Percentiles rank a stretch among this genome's conserved stretches.
phyloP scores from a whole-genome alignment of 2,888 invertebrate species.

The Zelleria hepariella region DNA sequence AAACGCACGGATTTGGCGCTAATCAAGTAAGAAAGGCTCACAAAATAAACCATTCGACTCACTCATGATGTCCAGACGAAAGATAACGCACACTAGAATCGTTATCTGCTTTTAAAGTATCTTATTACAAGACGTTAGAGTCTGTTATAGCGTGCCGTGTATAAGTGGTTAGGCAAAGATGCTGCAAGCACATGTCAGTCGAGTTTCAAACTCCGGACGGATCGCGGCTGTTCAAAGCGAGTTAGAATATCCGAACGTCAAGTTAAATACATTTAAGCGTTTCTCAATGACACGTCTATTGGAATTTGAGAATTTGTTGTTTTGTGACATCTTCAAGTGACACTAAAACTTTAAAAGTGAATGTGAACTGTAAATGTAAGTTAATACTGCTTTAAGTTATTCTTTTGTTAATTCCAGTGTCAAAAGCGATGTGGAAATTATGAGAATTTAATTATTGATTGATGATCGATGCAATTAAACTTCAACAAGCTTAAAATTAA shows the following conservation, averaged over 20 bases:
- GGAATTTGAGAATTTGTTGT: not conserved
- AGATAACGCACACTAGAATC: slow-evolving; percentile 5
- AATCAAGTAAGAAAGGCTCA: not conserved
- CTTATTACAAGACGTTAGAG: not conserved
- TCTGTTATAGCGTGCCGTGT: not conserved
- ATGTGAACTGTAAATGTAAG: not conserved
- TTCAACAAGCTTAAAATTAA: not conserved
- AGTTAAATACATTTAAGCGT: not conserved
- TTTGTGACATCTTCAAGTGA: not conserved
- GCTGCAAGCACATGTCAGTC: not conserved
- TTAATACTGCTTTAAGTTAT: not conserved
- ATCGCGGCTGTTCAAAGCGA: not conserved
- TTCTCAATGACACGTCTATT: not conserved
- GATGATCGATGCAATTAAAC: not conserved
- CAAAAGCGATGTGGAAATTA: not conserved
- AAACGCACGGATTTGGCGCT: not conserved
- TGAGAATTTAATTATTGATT: not conserved
- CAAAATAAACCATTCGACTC: slow-evolving; percentile 31
- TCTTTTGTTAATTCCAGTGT: not conserved
- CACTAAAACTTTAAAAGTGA: not conserved
- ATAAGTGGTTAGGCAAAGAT: not conserved
- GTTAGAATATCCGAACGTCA: slow-evolving; percentile 11
- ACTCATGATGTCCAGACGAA: slow-evolving; percentile 30
- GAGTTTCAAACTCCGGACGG: not conserved
- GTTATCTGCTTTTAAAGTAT: not conserved